Base-by-base conservation (phyloP, 2,888 invertebrate genomes). In the Lithodes maja region DNA sequence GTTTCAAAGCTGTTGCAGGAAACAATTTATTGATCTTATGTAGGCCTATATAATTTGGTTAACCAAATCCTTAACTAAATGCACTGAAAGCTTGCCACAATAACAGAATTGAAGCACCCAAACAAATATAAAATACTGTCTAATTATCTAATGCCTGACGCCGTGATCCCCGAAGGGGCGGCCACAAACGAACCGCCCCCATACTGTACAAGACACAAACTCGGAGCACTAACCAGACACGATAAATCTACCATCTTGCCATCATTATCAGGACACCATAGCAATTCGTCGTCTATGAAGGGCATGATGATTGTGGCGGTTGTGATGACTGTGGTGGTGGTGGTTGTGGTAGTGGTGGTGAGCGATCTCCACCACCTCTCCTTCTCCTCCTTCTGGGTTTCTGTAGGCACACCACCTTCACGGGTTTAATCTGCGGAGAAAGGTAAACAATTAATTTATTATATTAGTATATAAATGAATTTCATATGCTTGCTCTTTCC, bases 231-330 rank as follows among this genome's bases (percentile, higher is more conserved):
- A 33, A 90, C 90, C 87, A 90, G 78, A 12, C 87, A 90, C 50
- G 87, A 87, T 50, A 90, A 83, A 69, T 90, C 90, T 2, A 90
- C 90, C 90, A 90, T 90, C 17, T 85, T 97, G 94, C 97, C 97
- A 95, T 98, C 98, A 95, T 97, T 97, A 95, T 98, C 98, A 93
- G 97, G 97, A 95, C 97, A 97, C 98, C 98, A 98, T 94, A 97
- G 95, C 93, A 98, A 95, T 94, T 98, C 98, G 96, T 98, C 98
- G 95, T 98, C 98, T 95, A 98, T 97, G 95, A 98, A 98, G 95
- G 98, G 97, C 97, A 97, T 97, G 95, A 3, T 84, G 74, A 17
- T 33, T 50, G 61, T n/a, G 5, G 80, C n/a, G 80, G 80, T 15
- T 15, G 53, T 77, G 49, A 3, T 49, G 2, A 49, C 12, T 5